Base-by-base conservation (phyloP, 2,797 vertebrate genomes). In the Acanthurus tractus region DNA sequence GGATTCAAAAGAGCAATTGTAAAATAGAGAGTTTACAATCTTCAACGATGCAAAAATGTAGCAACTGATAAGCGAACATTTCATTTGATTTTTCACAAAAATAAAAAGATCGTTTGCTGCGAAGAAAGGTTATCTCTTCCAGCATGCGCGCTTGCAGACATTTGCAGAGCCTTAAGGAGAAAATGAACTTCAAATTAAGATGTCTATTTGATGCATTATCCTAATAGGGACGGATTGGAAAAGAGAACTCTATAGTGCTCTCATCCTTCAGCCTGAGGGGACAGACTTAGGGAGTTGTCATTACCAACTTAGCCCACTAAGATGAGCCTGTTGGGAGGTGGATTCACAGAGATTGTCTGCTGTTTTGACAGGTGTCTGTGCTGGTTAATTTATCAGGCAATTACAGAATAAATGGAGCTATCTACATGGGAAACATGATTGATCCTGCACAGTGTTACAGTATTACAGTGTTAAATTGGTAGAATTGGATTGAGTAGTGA, bases 111-210 rank as follows among this genome's bases (percentile, higher is more conserved):
- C 81, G 72, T 81, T 79, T 68, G 58, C 87, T 63, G 74, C 56
- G 79, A 69, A 81, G 80, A 93, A 92, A 94, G 91, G 93, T 94
- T 93, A 91, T 87, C 77, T 80, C 75, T 75, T 85, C 71, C 74
- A 83, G 83, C 84, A 79, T 59, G 80, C 73, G 6, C 55, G 72
- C 82, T 87, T 17, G 64, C 76, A 92, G 92, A 91, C 90, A 89
- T 91, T 91, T 93, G 92, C 85, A 88, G 85, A 89, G 92, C 93
- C 93, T 93, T 86, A 88, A 94, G 93, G 90, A 92, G 89, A 90
- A 89, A 88, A 91, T 93, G 92, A 94, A 93, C 90, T 94, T 93
- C 90, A 94, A 93, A 94, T 94, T 93, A 94, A 93, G 93, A 93
- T 93, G 92, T 94, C 93, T 88, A 85, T 91, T 94, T 94, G 90